Percentiles rank a stretch among this genome's conserved stretches.
These are phyloP conservation scores for Sitta carolinensis DNA, from an alignment of 2,797 vertebrate genomes.

Conservation along the genomic window DNA sequence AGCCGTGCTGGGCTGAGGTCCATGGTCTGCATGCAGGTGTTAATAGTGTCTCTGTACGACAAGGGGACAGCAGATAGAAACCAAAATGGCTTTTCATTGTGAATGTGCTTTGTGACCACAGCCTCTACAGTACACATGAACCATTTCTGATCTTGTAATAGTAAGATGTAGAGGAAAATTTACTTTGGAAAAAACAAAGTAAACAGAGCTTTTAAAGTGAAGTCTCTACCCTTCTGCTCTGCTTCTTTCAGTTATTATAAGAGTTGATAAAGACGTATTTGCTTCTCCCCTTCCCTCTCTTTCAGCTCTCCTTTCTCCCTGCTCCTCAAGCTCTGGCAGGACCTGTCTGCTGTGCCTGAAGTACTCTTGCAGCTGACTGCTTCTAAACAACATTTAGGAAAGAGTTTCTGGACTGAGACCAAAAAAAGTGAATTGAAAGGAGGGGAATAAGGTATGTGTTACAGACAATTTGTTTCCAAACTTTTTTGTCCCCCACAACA, in stretches of 20 bases:
- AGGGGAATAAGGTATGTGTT: background rate
- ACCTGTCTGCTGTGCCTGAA: background rate
- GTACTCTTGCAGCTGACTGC: background rate
- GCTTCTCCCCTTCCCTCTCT: background rate
- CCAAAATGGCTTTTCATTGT: background rate
- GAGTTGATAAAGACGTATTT: background rate
- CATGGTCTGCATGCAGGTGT: background rate
- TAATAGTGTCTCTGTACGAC: conserved; percentile 10
- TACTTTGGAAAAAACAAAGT: background rate
- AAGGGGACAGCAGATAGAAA: background rate
- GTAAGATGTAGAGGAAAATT: background rate
- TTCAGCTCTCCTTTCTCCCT: background rate
- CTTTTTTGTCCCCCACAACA: background rate
- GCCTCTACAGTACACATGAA: background rate
- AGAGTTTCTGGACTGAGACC: background rate
- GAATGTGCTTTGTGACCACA: background rate
- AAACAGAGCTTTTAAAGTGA: background rate
- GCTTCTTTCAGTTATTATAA: background rate
- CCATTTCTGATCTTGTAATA: background rate
- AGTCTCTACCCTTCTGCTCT: background rate
- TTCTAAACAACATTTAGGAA: background rate
- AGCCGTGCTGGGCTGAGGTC: background rate
- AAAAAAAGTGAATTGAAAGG: background rate
- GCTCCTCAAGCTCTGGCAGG: background rate
- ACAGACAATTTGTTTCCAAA: background rate